phyloP scores from a whole-genome alignment of 2,113 vertebrate species.

The Tylochromis polylepis region DNA sequence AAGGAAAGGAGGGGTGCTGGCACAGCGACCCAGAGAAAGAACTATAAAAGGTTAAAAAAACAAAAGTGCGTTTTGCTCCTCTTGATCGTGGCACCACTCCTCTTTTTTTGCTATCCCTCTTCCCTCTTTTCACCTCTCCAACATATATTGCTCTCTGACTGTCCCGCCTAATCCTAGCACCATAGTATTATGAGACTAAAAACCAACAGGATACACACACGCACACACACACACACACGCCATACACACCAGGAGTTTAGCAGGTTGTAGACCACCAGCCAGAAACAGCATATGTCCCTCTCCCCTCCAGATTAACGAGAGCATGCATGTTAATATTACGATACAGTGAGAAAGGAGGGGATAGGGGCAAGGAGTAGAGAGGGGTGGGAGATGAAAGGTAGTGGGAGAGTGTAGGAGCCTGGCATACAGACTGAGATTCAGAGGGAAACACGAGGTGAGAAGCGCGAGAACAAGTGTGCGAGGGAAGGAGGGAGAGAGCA shows the following conservation, averaged over 20 bases:
- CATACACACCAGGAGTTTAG: constrained; percentile 61
- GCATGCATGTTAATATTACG: constrained; percentile 75
- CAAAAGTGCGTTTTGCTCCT: constrained; percentile 21
- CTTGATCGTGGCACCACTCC: constrained; percentile 16
- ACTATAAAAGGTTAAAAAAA: constrained; percentile 25
- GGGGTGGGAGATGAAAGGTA: constrained; percentile 37
- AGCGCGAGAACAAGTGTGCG: constrained; percentile 25
- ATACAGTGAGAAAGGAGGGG: constrained; percentile 61
- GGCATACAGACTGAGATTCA: constrained; percentile 34
- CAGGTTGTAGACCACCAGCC: constrained; percentile 75
- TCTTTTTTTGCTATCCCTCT: constrained; percentile 35
- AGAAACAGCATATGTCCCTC: constrained; percentile 77
- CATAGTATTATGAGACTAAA: constrained; percentile 68
- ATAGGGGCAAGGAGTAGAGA: constrained; percentile 16
- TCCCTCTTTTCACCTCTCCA: constrained; percentile 17
- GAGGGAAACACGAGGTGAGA: constrained; percentile 29
- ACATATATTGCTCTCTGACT: constrained; percentile 40
- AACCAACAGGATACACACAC: constrained; percentile 16
- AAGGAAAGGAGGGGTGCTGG: constrained; percentile 66
- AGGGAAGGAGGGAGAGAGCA: constrained; percentile 22
- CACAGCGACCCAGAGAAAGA: constrained; percentile 38
- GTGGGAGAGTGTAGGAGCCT: constrained; percentile 33
- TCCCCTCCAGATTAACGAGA: constrained; percentile 78
- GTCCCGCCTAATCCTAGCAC: constrained; percentile 74
- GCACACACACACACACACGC: constrained; percentile 3